Conservation (phyloP, 2,113 vertebrate genomes). For the Catagonus wagneri region DNA sequence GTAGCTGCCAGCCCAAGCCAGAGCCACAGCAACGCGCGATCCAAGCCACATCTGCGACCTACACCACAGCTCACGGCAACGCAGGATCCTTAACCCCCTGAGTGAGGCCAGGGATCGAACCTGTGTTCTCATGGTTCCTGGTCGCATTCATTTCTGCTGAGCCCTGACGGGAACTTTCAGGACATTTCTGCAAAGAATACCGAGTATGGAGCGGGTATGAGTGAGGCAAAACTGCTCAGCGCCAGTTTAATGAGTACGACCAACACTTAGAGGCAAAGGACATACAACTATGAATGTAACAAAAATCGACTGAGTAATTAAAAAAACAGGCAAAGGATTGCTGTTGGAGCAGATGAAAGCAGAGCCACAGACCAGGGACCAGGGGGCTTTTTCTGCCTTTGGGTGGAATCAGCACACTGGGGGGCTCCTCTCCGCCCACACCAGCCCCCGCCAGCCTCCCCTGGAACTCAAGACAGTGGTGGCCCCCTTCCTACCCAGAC, state of each 20-base stretch:
- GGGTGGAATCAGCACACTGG: fast-evolving
- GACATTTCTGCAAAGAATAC: slow-evolving; percentile 82
- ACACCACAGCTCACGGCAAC: too few relatives aligned
- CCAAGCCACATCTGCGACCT: too few relatives aligned
- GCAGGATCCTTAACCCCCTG: too few relatives aligned
- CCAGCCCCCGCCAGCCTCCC: fast-evolving
- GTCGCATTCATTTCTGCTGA: too few relatives aligned
- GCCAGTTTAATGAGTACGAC: slow-evolving; percentile 64
- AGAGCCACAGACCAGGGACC: neutral
- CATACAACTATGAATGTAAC: too few relatives aligned
- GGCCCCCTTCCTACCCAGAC: fast-evolving
- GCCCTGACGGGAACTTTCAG: neutral
- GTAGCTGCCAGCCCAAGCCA: too few relatives aligned
- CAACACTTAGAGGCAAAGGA: neutral
- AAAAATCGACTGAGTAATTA: too few relatives aligned
- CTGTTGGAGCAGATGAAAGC: neutral
- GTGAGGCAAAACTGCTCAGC: slow-evolving; percentile 75
- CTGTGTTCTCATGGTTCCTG: too few relatives aligned
- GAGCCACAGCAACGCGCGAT: too few relatives aligned
- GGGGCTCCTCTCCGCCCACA: fast-evolving
- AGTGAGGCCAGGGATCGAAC: too few relatives aligned
- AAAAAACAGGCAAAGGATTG: neutral
- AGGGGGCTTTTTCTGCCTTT: too few relatives aligned
- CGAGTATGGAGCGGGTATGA: slow-evolving; percentile 74
- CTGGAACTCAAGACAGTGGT: fast-evolving